A percentile compares a stretch with the other conserved stretches of the same genome.
These are phyloP conservation scores for Chiloscyllium plagiosum DNA, from an alignment of 2,113 vertebrate genomes.

Conservation along the genomic window DNA sequence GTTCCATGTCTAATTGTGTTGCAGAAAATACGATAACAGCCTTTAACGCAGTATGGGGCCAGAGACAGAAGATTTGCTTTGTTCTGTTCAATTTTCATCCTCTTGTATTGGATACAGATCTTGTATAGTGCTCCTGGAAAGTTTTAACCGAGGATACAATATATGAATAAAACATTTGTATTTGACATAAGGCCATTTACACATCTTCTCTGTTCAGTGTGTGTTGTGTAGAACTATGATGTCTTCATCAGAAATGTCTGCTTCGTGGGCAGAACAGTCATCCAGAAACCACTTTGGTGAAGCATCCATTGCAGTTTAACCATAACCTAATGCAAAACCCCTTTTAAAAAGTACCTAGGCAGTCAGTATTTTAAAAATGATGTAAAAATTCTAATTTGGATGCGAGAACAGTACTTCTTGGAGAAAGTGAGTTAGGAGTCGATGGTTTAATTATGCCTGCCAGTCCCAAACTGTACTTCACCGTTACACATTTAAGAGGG, in stretches of 20 bases:
- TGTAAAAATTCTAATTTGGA: neutral
- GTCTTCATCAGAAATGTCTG: neutral
- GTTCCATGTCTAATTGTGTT: slow-evolving; percentile 26
- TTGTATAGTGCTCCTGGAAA: neutral
- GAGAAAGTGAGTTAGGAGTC: neutral
- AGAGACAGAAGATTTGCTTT: slow-evolving; percentile 10
- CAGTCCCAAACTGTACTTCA: no score
- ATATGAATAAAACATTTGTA: neutral
- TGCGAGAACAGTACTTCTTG: neutral
- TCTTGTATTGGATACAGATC: slow-evolving; percentile 7
- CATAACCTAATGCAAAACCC: neutral
- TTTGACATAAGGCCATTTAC: neutral
- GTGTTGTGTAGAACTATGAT: neutral
- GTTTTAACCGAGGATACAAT: neutral
- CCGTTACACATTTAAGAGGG: neutral
- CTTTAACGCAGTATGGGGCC: slow-evolving; percentile 27
- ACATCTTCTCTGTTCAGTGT: neutral
- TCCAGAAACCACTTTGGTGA: neutral
- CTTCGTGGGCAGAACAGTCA: neutral
- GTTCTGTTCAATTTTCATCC: neutral
- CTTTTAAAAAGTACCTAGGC: neutral
- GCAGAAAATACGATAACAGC: neutral
- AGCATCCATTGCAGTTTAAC: neutral
- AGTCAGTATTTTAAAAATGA: neutral
- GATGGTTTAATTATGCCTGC: neutral